Evolutionary conservation across 37 sponge, comb jelly and placozoan species (phyloP).

Genomic region (Axinella damicornis): DNA sequence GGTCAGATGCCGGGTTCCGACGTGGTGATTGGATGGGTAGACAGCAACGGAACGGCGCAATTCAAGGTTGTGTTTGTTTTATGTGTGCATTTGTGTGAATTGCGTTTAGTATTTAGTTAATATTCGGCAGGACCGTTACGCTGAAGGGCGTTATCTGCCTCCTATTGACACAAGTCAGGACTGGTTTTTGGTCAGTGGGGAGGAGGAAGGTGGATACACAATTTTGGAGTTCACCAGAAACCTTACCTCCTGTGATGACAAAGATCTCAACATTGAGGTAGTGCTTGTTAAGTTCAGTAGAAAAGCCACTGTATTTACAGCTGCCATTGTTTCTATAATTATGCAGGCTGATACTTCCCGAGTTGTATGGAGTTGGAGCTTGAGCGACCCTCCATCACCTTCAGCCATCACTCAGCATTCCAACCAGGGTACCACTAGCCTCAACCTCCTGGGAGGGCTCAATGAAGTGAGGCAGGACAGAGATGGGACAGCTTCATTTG

Average conservation of each 20-base stretch:
- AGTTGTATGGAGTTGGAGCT: conserved; percentile 19
- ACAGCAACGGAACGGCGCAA: background rate
- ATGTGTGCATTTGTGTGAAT: too few relatives aligned
- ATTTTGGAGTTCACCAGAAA: conserved; percentile 58
- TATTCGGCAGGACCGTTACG: conserved; percentile 74
- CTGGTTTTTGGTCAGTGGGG: conserved; percentile 47
- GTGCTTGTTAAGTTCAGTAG: too few relatives aligned
- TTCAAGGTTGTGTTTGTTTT: too few relatives aligned
- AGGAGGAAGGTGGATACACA: conserved; percentile 65
- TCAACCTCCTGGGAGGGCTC: conserved; percentile 48
- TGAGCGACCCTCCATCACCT: background rate
- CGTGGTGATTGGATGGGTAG: conserved; percentile 61
- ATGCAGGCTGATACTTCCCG: conserved; percentile 28
- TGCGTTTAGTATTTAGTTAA: too few relatives aligned
- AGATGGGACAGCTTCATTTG: too few relatives aligned
- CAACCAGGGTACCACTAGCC: background rate
- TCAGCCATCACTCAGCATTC: background rate
- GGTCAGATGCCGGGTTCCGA: conserved; percentile 68
- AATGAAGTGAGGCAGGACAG: background rate
- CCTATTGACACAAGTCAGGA: conserved; percentile 42
- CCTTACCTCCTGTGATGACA: conserved; percentile 48
- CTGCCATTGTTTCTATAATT: too few relatives aligned
- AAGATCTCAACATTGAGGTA: conserved; percentile 19
- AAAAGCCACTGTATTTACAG: too few relatives aligned
- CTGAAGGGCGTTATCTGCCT: conserved; percentile 15